Conservation (phyloP, 2,888 invertebrate species). For the Cyrtodaria siliqua region DNA sequence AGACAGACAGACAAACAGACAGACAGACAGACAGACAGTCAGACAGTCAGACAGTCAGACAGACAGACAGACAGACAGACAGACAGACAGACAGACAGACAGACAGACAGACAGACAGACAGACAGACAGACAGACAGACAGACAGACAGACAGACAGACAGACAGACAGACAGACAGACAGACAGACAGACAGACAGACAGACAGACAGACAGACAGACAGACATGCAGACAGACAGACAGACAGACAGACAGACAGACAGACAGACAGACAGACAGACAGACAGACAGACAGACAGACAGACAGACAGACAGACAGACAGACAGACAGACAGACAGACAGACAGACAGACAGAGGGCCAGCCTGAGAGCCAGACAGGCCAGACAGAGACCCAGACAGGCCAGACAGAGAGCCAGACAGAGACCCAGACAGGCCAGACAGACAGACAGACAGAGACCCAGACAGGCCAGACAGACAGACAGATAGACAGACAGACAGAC, state of each 20-base stretch:
- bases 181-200: conserved; percentile 3
- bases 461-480: no score
- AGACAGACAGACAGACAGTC: conserved; percentile 1
- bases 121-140: conserved; percentile 3
- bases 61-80: conserved; percentile 3
- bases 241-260: conserved; percentile 3
- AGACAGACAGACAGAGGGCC: no score
- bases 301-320: conserved; percentile 3
- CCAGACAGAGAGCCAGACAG: no score
- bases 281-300: conserved; percentile 3
- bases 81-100: conserved; percentile 3
- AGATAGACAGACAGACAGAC: no score
- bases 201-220: conserved; percentile 3
- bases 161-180: conserved; percentile 3
- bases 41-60: conserved; percentile 1
- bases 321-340: conserved; percentile 3
- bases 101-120: conserved; percentile 3
- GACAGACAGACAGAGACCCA: no score
- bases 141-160: conserved; percentile 3
- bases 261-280: conserved; percentile 3
- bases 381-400: no score
- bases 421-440: no score
- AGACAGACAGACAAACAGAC: no score
- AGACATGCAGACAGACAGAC: no score
- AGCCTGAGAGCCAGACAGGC: no score